phyloP scores from a whole-genome alignment of 1,140 invertebrate species.

The Ostrea edulis region DNA sequence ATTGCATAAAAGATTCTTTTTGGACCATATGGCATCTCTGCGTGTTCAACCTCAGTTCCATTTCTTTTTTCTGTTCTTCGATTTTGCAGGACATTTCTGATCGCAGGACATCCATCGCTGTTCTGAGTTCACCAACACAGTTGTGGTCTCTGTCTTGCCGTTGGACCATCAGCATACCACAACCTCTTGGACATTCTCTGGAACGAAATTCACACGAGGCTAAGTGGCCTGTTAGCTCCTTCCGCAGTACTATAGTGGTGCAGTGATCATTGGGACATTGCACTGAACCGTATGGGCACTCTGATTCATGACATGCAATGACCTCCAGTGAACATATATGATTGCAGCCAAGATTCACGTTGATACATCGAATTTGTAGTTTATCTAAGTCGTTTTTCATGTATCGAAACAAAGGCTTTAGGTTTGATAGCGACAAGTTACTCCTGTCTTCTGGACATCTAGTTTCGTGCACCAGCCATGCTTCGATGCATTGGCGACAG shows the following conservation, averaged over 20 bases:
- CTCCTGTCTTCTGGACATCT: conserved; percentile 72
- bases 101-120: conserved; percentile 67
- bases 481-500: conserved; percentile 69
- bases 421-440: conserved; percentile 52
- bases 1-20: conserved; percentile 68
- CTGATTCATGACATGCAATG: conserved; percentile 61
- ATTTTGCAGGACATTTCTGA: conserved; percentile 71
- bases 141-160: conserved; percentile 66
- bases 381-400: conserved; percentile 73
- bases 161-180: conserved; percentile 63
- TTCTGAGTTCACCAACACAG: conserved; percentile 72
- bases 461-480: conserved; percentile 71
- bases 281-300: conserved; percentile 61
- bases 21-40: conserved; percentile 75
- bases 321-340: conserved; percentile 63
- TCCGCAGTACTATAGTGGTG: conserved; percentile 46
- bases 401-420: conserved; percentile 70
- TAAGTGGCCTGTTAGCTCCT: conserved; percentile 57
- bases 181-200: conserved; percentile 66
- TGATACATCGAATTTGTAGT: conserved; percentile 66
- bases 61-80: conserved; percentile 70
- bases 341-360: conserved; percentile 61
- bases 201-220: conserved; percentile 58
- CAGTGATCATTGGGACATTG: conserved; percentile 69
- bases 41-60: conserved; percentile 72